Percentiles rank a stretch among this genome's conserved stretches.
These are phyloP conservation scores for Porites divaricata DNA, from an alignment of 92 coral and sea anemone species.

Conservation along the genomic window DNA sequence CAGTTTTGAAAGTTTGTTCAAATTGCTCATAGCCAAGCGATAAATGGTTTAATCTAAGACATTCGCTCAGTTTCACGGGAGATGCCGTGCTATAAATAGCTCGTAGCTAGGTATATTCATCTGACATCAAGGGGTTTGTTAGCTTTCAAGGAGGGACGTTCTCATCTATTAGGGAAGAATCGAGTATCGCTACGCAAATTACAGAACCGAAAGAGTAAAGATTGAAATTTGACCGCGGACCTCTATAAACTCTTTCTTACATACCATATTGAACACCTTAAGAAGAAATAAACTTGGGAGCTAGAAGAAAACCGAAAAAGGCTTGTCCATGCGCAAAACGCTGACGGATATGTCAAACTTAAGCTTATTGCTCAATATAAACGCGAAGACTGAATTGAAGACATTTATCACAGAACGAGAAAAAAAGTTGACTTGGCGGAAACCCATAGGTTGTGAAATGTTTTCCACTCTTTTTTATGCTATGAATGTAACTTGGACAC, in stretches of 20 bases:
- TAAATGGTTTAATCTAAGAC: neutral
- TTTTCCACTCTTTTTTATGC: neutral
- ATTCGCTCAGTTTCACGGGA: neutral
- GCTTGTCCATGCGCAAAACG: neutral
- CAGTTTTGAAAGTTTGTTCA: neutral
- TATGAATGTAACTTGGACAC: slow-evolving; percentile 13
- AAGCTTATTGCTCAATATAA: neutral
- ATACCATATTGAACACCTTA: neutral
- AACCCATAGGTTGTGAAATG: neutral
- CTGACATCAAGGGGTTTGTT: neutral
- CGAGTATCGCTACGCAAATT: slow-evolving; percentile 8
- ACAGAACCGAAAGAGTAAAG: neutral
- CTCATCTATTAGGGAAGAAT: neutral
- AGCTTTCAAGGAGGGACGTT: neutral
- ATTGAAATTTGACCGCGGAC: neutral
- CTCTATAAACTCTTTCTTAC: neutral
- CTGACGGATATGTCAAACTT: neutral
- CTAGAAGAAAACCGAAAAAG: neutral
- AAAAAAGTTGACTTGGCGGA: too few relatives aligned
- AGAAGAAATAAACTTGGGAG: neutral
- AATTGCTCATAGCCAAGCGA: neutral
- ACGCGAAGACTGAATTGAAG: neutral
- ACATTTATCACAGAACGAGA: neutral
- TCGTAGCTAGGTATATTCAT: neutral
- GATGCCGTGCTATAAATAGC: neutral